Conservation (phyloP, 2,888 invertebrate species). For the Tetanocera ferruginea region DNA sequence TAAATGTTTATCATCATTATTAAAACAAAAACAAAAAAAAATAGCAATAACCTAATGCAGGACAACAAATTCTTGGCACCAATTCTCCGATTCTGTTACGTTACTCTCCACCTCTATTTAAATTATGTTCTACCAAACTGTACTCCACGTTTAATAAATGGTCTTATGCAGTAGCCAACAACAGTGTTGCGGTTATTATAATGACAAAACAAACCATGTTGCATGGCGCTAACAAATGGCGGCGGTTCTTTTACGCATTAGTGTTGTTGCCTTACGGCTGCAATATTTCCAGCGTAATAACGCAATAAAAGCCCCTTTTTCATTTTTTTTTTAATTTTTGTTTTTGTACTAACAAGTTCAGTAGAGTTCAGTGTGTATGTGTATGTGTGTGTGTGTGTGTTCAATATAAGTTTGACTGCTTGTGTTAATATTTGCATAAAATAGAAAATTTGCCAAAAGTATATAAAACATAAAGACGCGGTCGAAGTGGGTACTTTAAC, state of each 20-base stretch:
- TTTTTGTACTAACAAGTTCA: too few species aligned
- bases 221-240: neutral
- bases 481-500: neutral
- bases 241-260: neutral
- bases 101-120: neutral
- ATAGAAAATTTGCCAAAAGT: too few species aligned
- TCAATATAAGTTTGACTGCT: too few species aligned
- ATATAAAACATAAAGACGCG: too few species aligned
- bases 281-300: neutral
- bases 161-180: neutral
- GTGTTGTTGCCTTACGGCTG: conserved; percentile 13
- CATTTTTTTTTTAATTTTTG: too few species aligned
- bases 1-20: too few species aligned
- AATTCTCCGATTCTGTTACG: neutral
- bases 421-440: too few species aligned
- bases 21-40: too few species aligned
- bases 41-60: too few species aligned
- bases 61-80: neutral
- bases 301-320: too few species aligned
- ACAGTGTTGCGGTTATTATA: neutral
- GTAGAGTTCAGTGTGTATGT: too few species aligned
- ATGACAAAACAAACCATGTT: neutral
- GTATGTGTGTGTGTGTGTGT: too few species aligned
- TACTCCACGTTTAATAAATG: neutral
- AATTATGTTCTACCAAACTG: neutral